Conservation (phyloP, 2,113 vertebrate species). For the Neomonachus schauinslandi region DNA sequence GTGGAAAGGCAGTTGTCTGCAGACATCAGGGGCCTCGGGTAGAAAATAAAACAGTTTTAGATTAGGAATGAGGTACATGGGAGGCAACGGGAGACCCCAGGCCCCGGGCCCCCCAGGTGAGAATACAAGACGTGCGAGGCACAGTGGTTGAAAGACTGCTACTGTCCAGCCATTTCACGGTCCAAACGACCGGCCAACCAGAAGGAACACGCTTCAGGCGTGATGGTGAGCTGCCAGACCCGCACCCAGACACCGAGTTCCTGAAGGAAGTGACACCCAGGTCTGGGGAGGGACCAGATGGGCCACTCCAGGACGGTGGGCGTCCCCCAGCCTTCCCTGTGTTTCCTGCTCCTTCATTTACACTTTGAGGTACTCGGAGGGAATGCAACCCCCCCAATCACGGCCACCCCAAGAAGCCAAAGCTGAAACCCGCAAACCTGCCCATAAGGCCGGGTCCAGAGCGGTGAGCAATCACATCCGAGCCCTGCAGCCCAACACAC, state of each 20-base stretch:
- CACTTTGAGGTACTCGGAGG: accelerated
- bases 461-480: accelerated
- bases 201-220: accelerated
- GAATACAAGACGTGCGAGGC: accelerated
- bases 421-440: not conserved
- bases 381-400: accelerated
- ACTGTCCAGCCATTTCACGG: no score
- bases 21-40: not conserved
- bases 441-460: not conserved
- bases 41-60: not conserved
- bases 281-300: accelerated
- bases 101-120: accelerated
- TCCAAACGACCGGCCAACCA: not conserved
- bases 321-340: not conserved
- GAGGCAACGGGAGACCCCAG: not conserved
- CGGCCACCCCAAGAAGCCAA: not conserved
- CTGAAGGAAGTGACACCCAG: not conserved
- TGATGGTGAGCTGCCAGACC: not conserved
- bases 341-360: not conserved
- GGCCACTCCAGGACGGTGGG: accelerated
- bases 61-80: accelerated
- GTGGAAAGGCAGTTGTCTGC: not conserved
- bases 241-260: accelerated
- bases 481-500: accelerated
- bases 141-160: accelerated